phyloP scores from a whole-genome alignment of 2,797 vertebrate species.

The Bradypodion pumilum region DNA sequence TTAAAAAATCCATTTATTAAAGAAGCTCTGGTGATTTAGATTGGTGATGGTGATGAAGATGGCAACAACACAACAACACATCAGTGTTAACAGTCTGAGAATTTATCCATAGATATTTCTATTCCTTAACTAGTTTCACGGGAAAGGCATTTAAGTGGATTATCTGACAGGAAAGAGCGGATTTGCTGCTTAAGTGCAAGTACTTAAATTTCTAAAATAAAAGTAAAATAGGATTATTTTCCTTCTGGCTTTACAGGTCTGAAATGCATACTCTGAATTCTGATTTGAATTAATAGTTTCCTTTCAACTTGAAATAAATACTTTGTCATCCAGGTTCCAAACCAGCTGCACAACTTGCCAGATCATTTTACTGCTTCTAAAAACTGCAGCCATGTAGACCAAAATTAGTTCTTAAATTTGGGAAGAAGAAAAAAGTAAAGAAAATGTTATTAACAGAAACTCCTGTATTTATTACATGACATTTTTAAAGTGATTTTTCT shows the following conservation, averaged over 20 bases:
- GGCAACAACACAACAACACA: too few species aligned
- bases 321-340: not conserved
- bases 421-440: not conserved
- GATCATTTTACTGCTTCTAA: not conserved
- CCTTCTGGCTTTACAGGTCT: not conserved
- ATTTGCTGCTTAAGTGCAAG: conserved; percentile 24
- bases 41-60: too few species aligned
- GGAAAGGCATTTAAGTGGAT: conserved; percentile 25
- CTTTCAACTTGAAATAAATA: not conserved
- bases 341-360: not conserved
- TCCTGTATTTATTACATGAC: not conserved
- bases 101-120: conserved; percentile 9
- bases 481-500: not conserved
- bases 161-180: conserved; percentile 31
- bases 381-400: not conserved
- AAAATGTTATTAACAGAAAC: not conserved
- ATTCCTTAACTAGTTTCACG: conserved; percentile 16
- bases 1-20: conserved; percentile 34
- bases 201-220: conserved; percentile 38
- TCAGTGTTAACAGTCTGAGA: conserved; percentile 23
- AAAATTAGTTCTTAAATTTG: not conserved
- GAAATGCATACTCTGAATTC: not conserved
- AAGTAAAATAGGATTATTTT: conserved; percentile 36
- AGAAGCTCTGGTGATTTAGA: conserved; percentile 28
- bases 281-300: not conserved